A percentile compares a stretch with the other conserved stretches of the same genome.
Conservation (phyloP, 2,888 invertebrate species). For the Leistus spinibarbis region DNA sequence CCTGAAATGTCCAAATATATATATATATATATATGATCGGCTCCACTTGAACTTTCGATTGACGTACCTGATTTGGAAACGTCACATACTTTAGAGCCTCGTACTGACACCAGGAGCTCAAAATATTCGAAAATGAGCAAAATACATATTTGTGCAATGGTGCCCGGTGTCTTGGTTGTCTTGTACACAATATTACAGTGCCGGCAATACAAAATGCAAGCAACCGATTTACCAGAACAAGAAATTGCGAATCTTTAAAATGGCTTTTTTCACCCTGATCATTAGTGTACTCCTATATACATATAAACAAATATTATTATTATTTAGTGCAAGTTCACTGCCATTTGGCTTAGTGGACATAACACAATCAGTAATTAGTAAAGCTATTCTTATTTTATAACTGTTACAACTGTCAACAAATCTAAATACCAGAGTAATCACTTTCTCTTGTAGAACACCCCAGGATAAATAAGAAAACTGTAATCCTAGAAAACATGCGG, state of each 20-base stretch:
- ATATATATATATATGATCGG: too few species aligned
- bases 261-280: constrained; percentile 66
- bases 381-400: too few species aligned
- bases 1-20: too few species aligned
- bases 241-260: constrained; percentile 94
- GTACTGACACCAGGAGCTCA: constrained; percentile 99
- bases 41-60: too few species aligned
- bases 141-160: constrained; percentile 95
- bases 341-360: too few species aligned
- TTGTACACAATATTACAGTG: constrained; percentile 64
- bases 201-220: constrained; percentile 80
- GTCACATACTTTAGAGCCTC: constrained; percentile 98
- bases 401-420: too few species aligned
- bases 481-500: constrained; percentile 85
- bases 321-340: too few species aligned
- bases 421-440: constrained; percentile 82
- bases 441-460: constrained; percentile 97
- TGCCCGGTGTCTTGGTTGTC: constrained; percentile 75
- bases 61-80: constrained; percentile 91
- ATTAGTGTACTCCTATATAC: constrained; percentile 68
- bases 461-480: constrained; percentile 92
- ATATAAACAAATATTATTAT: constrained; percentile 18
- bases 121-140: constrained; percentile 95
- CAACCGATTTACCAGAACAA: constrained; percentile 94
- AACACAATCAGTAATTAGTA: too few species aligned